Percentiles rank a stretch among this genome's conserved stretches.
phyloP scores from a whole-genome alignment of 2,888 invertebrate genomes.

The Trissolcus japonicus region DNA sequence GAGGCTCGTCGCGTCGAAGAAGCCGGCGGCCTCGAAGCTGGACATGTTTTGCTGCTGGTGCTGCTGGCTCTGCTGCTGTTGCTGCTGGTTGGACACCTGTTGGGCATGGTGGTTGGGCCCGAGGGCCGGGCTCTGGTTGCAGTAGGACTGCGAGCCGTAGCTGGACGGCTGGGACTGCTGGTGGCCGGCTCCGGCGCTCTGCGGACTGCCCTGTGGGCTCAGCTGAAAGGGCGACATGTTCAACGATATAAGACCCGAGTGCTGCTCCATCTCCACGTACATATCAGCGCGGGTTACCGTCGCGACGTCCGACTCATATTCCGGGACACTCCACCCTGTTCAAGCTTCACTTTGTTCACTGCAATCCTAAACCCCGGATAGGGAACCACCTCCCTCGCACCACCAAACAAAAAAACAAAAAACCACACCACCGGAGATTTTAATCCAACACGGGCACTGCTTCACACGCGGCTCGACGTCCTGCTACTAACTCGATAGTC shows the following conservation, averaged over 20 bases:
- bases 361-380: neutral
- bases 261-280: conserved; percentile 92
- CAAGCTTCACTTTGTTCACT: neutral
- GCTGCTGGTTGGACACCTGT: conserved; percentile 71
- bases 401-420: neutral
- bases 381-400: no score
- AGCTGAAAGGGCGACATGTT: conserved; percentile 92
- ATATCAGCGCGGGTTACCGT: conserved; percentile 77
- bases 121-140: conserved; percentile 75
- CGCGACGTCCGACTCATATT: conserved; percentile 60
- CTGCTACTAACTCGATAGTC: neutral
- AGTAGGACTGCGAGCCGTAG: conserved; percentile 78
- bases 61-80: conserved; percentile 70
- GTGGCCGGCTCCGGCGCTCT: conserved; percentile 75
- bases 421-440: neutral
- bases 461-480: neutral
- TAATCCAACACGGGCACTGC: conserved; percentile 1
- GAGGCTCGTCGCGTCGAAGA: conserved; percentile 77
- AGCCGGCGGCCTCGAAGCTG: conserved; percentile 72
- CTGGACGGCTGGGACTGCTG: conserved; percentile 74
- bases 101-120: conserved; percentile 45
- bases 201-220: conserved; percentile 85
- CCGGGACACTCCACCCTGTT: neutral
- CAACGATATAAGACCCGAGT: conserved; percentile 89
- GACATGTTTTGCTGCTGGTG: conserved; percentile 67